Evolutionary conservation across 2,797 vertebrate species (phyloP), one percentile per base, ranked within the genome.

Genomic region (Neosilurus mollespiculum): DNA sequence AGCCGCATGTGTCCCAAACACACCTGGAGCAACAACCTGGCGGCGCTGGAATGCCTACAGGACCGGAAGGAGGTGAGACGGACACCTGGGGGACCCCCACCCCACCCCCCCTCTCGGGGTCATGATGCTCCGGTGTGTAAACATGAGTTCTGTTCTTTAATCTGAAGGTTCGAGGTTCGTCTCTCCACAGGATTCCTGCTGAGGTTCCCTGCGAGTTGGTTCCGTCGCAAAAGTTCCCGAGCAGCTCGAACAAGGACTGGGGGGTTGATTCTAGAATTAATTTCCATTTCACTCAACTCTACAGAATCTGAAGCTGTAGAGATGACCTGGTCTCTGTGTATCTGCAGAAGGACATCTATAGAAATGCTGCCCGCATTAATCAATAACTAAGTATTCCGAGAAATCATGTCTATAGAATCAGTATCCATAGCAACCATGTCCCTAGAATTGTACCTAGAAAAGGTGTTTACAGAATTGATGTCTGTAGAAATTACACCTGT

Each of bases 1-100:
- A 94, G 90, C 91, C 96, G 97, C 67, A 95, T 98, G 82, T 97
- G 98, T 89, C 96, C 97, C 78, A 97, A 96, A 90, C 95, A 98
- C 88, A 96, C 96, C 90, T 98, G 98, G 98, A 95, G 93, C 93
- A 99, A 98, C 93, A 99, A 98, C 94, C 93, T 99, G 91, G 96
- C 97, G 22, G 96, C 98, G 81, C 93, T 99, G 82, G 97, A 98
- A 91, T 99, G 98, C 86, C 92, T 99, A 30, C 97, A 99, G 93
- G 98, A 98, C 89, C 94, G 94, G 82, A 94, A 97, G n/a, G 97
- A 98, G 96, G 98, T 99, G 91, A 93, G 94, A 8, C 6, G 11
- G 26, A 15, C 22, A 30, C 71, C 51, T 26, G 24, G 24, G 53
- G 16, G 3, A 11, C 30, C 30, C 30, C 30, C 30, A 1, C 30